Conservation (phyloP, 2,888 invertebrate species). For the Phytoseiulus persimilis region DNA sequence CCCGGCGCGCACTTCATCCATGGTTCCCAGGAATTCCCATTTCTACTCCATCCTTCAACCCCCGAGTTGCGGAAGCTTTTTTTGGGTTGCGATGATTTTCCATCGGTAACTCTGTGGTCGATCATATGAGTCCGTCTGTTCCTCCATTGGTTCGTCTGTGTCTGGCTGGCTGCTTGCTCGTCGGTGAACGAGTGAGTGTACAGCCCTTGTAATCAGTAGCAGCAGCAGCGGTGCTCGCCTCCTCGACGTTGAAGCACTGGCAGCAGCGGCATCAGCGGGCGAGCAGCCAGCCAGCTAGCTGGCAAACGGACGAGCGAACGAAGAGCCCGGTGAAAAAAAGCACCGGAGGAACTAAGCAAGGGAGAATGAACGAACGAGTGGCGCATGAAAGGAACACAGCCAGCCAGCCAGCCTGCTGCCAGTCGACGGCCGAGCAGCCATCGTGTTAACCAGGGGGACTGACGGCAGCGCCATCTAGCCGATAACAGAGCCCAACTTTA, state of each 20-base stretch:
- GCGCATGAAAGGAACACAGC: not conserved
- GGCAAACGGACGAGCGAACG: not conserved
- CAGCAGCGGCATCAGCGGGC: not conserved
- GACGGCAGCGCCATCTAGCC: not conserved
- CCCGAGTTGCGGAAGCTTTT: too few relatives aligned
- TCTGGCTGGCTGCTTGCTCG: not conserved
- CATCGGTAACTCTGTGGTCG: too few relatives aligned
- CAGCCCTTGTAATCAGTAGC: conserved; percentile 5
- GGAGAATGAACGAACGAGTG: not conserved
- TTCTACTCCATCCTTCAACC: too few relatives aligned
- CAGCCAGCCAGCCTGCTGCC: not conserved
- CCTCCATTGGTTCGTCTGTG: not conserved
- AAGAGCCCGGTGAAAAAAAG: not conserved
- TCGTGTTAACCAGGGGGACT: not conserved
- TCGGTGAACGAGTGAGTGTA: not conserved
- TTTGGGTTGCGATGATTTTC: too few relatives aligned
- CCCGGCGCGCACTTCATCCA: too few relatives aligned
- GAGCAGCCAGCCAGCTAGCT: not conserved
- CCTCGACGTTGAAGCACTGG: not conserved
- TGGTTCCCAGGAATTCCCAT: too few relatives aligned
- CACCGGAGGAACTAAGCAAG: not conserved
- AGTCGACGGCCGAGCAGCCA: not conserved
- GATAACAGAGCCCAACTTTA: conserved; percentile 5
- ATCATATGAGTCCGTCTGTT: not conserved
- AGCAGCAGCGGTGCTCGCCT: not conserved